Evolutionary conservation across 2,797 vertebrate species (phyloP).

Genomic region (Poecilia picta): DNA sequence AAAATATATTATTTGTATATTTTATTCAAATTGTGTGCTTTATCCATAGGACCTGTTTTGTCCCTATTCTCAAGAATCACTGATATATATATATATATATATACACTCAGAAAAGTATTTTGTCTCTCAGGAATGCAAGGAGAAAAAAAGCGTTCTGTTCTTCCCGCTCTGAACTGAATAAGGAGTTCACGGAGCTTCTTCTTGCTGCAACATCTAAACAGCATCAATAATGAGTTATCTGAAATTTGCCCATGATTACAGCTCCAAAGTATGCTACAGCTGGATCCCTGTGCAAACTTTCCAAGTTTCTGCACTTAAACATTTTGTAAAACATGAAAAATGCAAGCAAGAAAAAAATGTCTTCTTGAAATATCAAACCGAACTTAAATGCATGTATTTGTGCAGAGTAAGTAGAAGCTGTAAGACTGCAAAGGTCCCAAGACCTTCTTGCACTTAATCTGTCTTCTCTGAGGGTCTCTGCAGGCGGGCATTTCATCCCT

Average conservation of each 20-base stretch:
- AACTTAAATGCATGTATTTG: neutral
- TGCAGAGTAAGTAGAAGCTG: neutral
- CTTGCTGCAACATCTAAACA: neutral
- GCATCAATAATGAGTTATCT: neutral
- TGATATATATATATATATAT: too few species aligned
- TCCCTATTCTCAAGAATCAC: too few species aligned
- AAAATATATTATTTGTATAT: too few species aligned
- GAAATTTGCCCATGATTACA: neutral
- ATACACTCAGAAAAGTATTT: neutral
- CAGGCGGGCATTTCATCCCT: too few species aligned
- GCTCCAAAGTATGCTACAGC: neutral
- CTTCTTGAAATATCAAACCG: neutral
- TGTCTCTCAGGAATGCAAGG: neutral
- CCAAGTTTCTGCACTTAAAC: neutral
- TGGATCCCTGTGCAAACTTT: neutral
- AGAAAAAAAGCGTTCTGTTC: neutral
- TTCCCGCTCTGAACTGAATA: neutral
- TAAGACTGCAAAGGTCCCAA: neutral
- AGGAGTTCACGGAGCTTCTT: neutral
- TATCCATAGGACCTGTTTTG: too few species aligned
- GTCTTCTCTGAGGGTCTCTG: too few species aligned
- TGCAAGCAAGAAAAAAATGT: neutral
- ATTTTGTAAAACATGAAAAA: neutral
- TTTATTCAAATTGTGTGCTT: too few species aligned
- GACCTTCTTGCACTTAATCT: neutral